A percentile compares a stretch with the other conserved stretches of the same genome.
Evolutionary conservation across 2,113 vertebrate genomes (phyloP).

Genomic region (Spheniscus mendiculus): DNA sequence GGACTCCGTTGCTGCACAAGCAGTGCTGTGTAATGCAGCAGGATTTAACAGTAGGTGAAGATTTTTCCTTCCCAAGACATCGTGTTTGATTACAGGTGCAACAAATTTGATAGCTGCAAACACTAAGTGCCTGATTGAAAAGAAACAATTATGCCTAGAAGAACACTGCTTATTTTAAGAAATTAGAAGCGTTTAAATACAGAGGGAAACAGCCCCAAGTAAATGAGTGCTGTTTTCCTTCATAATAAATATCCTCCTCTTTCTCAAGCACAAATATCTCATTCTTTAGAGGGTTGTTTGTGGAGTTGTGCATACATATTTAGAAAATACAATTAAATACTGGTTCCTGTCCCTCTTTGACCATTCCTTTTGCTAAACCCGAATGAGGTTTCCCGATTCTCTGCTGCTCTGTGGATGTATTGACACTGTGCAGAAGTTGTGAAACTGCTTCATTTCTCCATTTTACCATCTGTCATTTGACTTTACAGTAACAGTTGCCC

Average conservation of each 20-base stretch:
- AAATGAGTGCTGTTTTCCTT: conserved; percentile 33
- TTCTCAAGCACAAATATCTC: neutral
- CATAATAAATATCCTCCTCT: neutral
- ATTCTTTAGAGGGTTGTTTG: neutral
- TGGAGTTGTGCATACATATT: neutral
- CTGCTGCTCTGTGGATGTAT: neutral
- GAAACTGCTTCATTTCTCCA: neutral
- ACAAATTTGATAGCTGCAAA: conserved; percentile 45
- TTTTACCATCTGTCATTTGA: neutral
- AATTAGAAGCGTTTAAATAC: conserved; percentile 56
- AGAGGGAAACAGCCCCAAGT: conserved; percentile 27
- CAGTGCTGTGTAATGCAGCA: neutral
- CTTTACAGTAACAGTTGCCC: neutral
- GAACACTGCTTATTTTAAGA: conserved; percentile 65
- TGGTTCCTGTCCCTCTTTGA: neutral
- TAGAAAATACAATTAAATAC: neutral
- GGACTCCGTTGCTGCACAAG: neutral
- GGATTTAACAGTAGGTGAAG: neutral
- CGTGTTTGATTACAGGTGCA: conserved; percentile 47
- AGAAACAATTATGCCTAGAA: conserved; percentile 58
- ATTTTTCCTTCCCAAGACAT: neutral
- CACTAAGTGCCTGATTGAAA: conserved; percentile 49
- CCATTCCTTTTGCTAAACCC: neutral
- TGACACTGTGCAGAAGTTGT: neutral
- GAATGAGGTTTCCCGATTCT: rapidly evolving